Base-by-base conservation (phyloP, 2,113 vertebrate genomes). In the Cyrtonyx montezumae region DNA sequence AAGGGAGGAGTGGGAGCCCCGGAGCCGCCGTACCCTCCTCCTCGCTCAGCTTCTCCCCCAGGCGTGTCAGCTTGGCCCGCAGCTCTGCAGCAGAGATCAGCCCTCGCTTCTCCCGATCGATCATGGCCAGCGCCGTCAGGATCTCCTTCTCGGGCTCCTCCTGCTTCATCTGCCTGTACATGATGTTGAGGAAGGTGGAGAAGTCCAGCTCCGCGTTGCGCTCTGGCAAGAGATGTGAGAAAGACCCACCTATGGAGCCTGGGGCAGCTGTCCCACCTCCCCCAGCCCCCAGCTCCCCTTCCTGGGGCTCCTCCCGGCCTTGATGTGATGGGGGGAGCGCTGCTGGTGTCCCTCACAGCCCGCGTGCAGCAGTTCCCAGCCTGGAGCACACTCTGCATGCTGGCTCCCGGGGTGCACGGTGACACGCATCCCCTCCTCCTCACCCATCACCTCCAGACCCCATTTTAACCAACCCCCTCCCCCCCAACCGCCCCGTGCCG, bases 151-250 rank as follows among this genome's bases (percentile, higher is more conserved):
- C 96, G 0, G 99, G 99, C 58, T 99, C 98, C 83, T 99, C 99
- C 91, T 99, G 99, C 93, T 99, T 98, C 74, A 96, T 98, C 93
- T 99, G 99, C 42, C 96, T 96, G 96, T 99, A 98, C 98, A 99
- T 99, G 63, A 99, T 98, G 26, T 97, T 98, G 92, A 99, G 98
- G 96, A 99, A 99, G 0, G 98, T 98, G 23, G 99, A 99, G 97
- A 99, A 99, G 85, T 99, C 99, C 97, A 99, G n/a, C 91, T 99
- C 98, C 0, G 98, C 98, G 0, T 80, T 94, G 82, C 96, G 98
- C n/a, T 98, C 99, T 99, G 80, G 8, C 26, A 37, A 43, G 13
- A 79, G 61, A 78, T 36, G 3, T 26, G 66, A 34, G 63, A 68
- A 42, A 1, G 25, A 59, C 25, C 58, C 51, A 0, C 16, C 2